These are phyloP conservation scores for Cosmia pyralina DNA, from an alignment of 2,888 invertebrate genomes.

Conservation along the genomic window DNA sequence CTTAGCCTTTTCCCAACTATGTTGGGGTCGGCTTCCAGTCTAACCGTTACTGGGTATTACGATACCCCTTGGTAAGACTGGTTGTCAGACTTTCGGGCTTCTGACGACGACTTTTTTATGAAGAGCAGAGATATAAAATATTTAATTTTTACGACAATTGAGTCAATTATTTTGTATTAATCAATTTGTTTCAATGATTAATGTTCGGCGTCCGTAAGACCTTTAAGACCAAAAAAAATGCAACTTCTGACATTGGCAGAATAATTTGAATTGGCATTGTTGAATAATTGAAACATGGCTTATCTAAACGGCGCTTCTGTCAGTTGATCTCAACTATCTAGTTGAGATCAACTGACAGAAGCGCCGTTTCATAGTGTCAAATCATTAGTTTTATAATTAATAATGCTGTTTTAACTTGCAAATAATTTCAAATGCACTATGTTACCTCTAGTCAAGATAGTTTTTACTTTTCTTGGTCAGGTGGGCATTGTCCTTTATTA, in stretches of 20 bases:
- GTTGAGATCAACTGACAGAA: background rate
- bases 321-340: too few relatives aligned
- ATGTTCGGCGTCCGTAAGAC: background rate
- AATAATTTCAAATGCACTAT: background rate
- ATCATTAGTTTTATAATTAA: background rate
- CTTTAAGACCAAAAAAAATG: background rate
- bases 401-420: background rate
- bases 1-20: too few relatives aligned
- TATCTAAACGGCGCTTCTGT: too few relatives aligned
- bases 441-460: background rate
- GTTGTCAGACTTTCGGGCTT: too few relatives aligned
- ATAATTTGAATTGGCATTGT: background rate
- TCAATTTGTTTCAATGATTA: background rate
- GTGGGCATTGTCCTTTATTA: constrained; percentile 59
- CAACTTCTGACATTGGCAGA: background rate
- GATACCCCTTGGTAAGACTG: too few relatives aligned
- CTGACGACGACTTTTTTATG: background rate
- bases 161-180: background rate
- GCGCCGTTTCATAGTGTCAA: background rate
- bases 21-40: too few relatives aligned
- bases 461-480: constrained; percentile 18
- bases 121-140: background rate
- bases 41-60: too few relatives aligned
- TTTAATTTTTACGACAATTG: too few relatives aligned
- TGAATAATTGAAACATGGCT: background rate